These are phyloP conservation scores for Drosophila rellima DNA, from an alignment of 2,888 invertebrate species.

Conservation along the genomic window DNA sequence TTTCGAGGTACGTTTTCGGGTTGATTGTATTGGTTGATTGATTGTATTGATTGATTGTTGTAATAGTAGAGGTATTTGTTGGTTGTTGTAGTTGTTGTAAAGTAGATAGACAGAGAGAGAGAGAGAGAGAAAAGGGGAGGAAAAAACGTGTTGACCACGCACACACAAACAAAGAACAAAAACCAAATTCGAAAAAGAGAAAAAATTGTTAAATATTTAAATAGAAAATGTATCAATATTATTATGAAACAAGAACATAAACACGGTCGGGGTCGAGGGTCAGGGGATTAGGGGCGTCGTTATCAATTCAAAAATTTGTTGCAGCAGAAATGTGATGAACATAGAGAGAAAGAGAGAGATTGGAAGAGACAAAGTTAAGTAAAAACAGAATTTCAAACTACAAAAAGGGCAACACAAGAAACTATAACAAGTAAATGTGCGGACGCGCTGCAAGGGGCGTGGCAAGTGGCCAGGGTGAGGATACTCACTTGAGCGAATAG, in stretches of 20 bases:
- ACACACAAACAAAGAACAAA: conserved; percentile 42
- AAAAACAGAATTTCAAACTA: conserved; percentile 47
- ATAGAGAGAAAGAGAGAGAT: conserved; percentile 21
- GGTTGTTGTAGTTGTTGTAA: conserved; percentile 39
- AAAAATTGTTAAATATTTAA: conserved; percentile 33
- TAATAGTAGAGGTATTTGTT: conserved; percentile 38
- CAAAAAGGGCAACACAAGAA: conserved; percentile 35
- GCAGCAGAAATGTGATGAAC: conserved; percentile 35
- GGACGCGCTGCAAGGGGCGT: background rate
- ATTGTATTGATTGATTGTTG: conserved; percentile 41
- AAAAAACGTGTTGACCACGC: conserved; percentile 43
- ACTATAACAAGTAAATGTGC: conserved; percentile 30
- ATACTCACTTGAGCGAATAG: conserved; percentile 92
- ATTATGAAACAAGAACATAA: conserved; percentile 14
- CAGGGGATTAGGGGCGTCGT: background rate
- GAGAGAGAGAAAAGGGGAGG: conserved; percentile 12
- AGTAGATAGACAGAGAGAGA: conserved; percentile 24
- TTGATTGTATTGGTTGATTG: conserved; percentile 48
- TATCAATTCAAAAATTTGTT: conserved; percentile 18
- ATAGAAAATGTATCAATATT: conserved; percentile 15
- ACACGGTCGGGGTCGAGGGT: background rate
- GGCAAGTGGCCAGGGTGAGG: background rate
- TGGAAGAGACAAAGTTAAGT: conserved; percentile 39
- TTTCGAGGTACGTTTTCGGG: conserved; percentile 54
- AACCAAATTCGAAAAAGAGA: conserved; percentile 21